These are phyloP conservation scores for Margaritifera margaritifera DNA, from an alignment of 2,888 invertebrate species.

Conservation along the genomic window DNA sequence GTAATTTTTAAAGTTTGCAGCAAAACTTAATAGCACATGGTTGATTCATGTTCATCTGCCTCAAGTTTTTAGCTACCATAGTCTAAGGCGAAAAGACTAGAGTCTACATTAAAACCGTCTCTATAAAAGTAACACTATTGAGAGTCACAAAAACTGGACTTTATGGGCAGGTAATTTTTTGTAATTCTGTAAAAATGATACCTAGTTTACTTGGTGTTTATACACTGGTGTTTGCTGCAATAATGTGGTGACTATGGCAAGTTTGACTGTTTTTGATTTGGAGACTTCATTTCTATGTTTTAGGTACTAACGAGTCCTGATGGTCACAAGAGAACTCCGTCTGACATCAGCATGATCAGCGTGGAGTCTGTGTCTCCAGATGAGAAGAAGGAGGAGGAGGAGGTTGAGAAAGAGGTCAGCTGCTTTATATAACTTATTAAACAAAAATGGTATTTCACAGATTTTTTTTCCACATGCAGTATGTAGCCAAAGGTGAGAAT, in stretches of 20 bases:
- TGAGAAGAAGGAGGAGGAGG: slow-evolving; percentile 45
- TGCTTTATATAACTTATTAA: background rate
- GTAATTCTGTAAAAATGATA: background rate
- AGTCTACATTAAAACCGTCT: no score
- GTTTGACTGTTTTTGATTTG: no score
- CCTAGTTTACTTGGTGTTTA: background rate
- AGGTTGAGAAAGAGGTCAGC: slow-evolving; percentile 40
- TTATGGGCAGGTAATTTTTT: no score
- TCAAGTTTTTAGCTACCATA: no score
- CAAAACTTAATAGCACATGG: no score
- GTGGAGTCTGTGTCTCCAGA: slow-evolving; percentile 74
- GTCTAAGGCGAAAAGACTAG: no score
- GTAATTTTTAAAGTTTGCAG: no score
- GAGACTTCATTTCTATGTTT: slow-evolving; percentile 30
- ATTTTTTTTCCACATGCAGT: background rate
- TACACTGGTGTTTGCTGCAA: slow-evolving; percentile 59
- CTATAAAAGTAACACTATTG: no score
- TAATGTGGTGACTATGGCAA: no score
- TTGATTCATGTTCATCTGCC: no score
- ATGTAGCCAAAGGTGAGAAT: no score
- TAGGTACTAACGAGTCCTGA: slow-evolving; percentile 55
- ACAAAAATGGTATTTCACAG: background rate
- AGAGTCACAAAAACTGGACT: no score
- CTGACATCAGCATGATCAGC: slow-evolving; percentile 81
- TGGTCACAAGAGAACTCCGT: slow-evolving; percentile 77